Base-by-base conservation (phyloP, 2,888 invertebrate species). In the Himalopsyche japonica region DNA sequence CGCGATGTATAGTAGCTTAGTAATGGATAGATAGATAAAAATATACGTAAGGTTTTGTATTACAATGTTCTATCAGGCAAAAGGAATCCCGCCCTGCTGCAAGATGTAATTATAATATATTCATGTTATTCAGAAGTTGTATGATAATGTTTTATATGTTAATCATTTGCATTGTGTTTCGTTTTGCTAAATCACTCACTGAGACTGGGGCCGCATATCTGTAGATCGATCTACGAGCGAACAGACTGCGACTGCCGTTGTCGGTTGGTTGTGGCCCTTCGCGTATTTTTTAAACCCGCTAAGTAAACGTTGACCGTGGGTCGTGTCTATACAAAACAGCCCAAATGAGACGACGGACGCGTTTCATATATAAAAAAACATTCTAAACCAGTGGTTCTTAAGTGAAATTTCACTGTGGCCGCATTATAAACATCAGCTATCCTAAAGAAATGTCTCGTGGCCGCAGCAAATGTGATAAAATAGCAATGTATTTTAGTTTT, bases 91-190 rank as follows among this genome's bases (percentile, higher is more conserved):
- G 82, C 77, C 77, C 77, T 77, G 77, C 48, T 48, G 76, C 48
- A 48, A 24, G 30, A 43, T 79, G 82, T 86, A 86, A 86, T 86
- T 86, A 70, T 70, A n/a, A n/a, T n/a, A n/a, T 27, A 86, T 86
- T 86, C 86, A 86, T 86, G 84, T 82, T 85, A 86, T 86, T 81
- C 86, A 86, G 86, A 77, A 86, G 86, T 86, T 84, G 84, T 84
- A 86, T 86, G 84, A 91, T 91, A 91, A 90, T 90, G 89, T 90
- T 92, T 91, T 91, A 91, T 92, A 92, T 92, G 92, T 93, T 93
- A 93, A 91, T 93, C 93, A 93, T 93, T 92, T 93, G 93, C 93
- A 92, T 92, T 91, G 92, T 93, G 93, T 93, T 93, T 92, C 93
- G 91, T 92, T 93, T 93, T 93, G 93, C 93, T 91, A 91, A 93